Evolutionary conservation across 2,888 invertebrate species (phyloP).

Genomic region (Drosophila affinis): DNA sequence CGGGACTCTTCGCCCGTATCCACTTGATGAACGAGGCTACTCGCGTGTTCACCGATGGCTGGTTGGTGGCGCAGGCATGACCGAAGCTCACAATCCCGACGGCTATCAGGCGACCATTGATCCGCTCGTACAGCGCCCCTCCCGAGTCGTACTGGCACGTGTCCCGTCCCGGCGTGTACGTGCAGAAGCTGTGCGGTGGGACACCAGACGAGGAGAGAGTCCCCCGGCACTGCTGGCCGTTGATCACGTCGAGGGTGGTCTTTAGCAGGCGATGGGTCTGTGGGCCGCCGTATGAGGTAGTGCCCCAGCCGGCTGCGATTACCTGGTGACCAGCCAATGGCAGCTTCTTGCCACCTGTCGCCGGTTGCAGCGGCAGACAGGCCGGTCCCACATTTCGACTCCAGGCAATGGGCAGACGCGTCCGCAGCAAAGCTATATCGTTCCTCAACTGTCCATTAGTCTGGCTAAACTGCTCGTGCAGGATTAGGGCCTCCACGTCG

Average conservation of each 20-base stretch:
- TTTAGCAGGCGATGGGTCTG: conserved; percentile 85
- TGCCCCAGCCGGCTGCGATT: conserved; percentile 86
- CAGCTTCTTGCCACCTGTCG: conserved; percentile 34
- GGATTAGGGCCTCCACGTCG: conserved; percentile 77
- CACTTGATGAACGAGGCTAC: conserved; percentile 86
- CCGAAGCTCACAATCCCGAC: conserved; percentile 86
- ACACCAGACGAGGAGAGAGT: conserved; percentile 51
- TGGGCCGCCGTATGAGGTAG: conserved; percentile 85
- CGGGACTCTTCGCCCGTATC: conserved; percentile 84
- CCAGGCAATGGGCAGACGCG: conserved; percentile 83
- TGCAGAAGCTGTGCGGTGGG: conserved; percentile 84
- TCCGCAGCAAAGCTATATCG: conserved; percentile 86
- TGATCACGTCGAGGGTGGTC: conserved; percentile 84
- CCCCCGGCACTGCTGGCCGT: conserved; percentile 83
- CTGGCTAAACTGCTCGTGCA: conserved; percentile 83
- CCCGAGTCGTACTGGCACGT: conserved; percentile 86
- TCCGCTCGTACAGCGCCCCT: conserved; percentile 85
- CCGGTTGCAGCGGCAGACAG: conserved; percentile 85
- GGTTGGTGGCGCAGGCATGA: conserved; percentile 84
- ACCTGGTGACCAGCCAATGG: conserved; percentile 83
- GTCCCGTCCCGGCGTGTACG: conserved; percentile 84
- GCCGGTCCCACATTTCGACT: conserved; percentile 86
- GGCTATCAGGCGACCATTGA: conserved; percentile 82
- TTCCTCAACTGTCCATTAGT: conserved; percentile 77
- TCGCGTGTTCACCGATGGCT: conserved; percentile 86